Conservation (phyloP, 2,113 vertebrate species). For the Burhinus oedicnemus region DNA sequence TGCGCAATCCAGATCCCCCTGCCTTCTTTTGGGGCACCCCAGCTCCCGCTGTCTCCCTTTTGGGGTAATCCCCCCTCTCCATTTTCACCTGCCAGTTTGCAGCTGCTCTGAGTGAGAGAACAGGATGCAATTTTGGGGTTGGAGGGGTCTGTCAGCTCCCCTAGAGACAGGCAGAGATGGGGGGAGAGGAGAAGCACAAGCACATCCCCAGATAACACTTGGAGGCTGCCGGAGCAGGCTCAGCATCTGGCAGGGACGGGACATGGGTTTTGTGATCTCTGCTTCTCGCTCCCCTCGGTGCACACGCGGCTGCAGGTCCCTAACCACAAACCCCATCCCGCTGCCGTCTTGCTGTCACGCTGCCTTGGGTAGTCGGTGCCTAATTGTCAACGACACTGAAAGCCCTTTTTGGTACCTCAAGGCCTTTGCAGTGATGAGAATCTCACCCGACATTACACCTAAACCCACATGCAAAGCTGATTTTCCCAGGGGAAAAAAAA, state of each 20-base stretch:
- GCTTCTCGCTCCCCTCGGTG: fast-evolving
- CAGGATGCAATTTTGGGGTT: background rate
- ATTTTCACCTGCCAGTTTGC: background rate
- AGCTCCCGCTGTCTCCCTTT: background rate
- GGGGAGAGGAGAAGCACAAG: background rate
- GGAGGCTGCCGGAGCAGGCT: background rate
- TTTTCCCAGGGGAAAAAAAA: constrained; percentile 47
- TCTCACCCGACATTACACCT: background rate
- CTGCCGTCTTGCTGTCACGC: background rate
- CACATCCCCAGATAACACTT: fast-evolving
- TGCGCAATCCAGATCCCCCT: background rate
- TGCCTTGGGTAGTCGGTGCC: background rate
- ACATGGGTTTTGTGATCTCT: background rate
- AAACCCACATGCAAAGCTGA: constrained; percentile 58
- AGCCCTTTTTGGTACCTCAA: constrained; percentile 19
- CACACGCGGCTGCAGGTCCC: background rate
- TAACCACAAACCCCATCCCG: background rate
- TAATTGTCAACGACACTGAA: background rate
- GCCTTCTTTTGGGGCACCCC: background rate
- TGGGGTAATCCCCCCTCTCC: background rate
- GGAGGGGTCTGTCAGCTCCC: background rate
- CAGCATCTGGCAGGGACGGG: background rate
- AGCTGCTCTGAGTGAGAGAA: background rate
- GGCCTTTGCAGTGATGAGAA: constrained; percentile 38
- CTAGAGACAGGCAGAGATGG: background rate